Conservation (phyloP, 2,888 invertebrate genomes). For the Copidosoma aretas region DNA sequence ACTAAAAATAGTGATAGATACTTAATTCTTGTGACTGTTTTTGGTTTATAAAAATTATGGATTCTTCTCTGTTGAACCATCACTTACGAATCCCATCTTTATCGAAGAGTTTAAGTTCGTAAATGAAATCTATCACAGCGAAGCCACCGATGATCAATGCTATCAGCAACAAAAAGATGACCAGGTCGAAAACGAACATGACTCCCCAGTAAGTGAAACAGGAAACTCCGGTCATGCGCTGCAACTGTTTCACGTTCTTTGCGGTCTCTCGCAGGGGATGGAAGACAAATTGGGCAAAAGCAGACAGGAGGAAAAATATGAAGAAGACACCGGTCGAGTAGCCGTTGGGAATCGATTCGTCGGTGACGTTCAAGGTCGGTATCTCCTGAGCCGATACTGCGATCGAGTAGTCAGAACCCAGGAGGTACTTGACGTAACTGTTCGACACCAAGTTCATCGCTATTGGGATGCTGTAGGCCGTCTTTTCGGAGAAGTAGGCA, state of each 20-base stretch:
- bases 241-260: slow-evolving; percentile 71
- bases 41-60: neutral
- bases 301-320: neutral
- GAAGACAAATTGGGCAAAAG: slow-evolving; percentile 64
- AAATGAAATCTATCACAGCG: slow-evolving; percentile 47
- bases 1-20: slow-evolving; percentile 46
- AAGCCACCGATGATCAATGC: slow-evolving; percentile 44
- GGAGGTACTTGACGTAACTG: slow-evolving; percentile 53
- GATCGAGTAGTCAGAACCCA: slow-evolving; percentile 50
- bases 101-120: slow-evolving; percentile 49
- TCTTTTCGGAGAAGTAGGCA: slow-evolving; percentile 64
- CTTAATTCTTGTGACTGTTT: neutral
- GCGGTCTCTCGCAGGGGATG: slow-evolving; percentile 71
- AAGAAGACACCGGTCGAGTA: neutral
- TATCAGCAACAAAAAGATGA: neutral
- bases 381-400: slow-evolving; percentile 42
- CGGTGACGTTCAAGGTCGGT: neutral
- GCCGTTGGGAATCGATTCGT: neutral
- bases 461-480: slow-evolving; percentile 66
- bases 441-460: slow-evolving; percentile 65
- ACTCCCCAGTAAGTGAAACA: slow-evolving; percentile 70
- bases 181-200: slow-evolving; percentile 68
- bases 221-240: slow-evolving; percentile 72
- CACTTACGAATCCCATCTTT: slow-evolving; percentile 14
- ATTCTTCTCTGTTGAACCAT: neutral